Base-by-base conservation (phyloP, 2,888 invertebrate genomes). In the Agonopterix subpropinquella region DNA sequence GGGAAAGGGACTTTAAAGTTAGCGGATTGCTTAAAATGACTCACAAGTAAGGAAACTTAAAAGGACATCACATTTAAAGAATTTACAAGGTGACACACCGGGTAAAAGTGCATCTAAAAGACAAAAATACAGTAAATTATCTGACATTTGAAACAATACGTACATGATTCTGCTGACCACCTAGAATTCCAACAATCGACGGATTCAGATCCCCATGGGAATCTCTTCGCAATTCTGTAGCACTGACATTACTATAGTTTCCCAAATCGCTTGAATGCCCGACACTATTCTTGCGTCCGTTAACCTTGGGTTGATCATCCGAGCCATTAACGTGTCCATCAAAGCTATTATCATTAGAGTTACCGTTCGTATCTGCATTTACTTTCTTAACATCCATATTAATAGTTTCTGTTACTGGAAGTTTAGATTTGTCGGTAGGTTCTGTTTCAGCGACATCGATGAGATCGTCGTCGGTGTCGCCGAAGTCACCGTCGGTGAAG, bases 131-230 rank as follows among this genome's bases (percentile, higher is more conserved):
- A 39, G 0, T 39, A 28, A 28, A 28, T 28, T n/a, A 4, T 39
- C 10, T n/a, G n/a, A 39, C 13, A 42, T 10, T 28, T 13, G 46
- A 39, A 44, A 50, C 15, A 48, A 58, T 77, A 85, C 89, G 54
- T 88, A 90, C 90, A 76, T 89, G 80, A 63, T 79, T 83, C 48
- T 89, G 88, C 62, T 88, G 89, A 56, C 83, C 88, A 50, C 89
- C 90, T 39, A 90, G 77, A 61, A 89, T 89, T 50, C 89, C 89
- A 46, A 90, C 85, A 56, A 90, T 89, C 47, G 85, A 88, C 45
- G 84, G 79, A 58, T 78, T 86, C 54, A 82, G 82, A 41, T 83
- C 83, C 43, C 79, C 74, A 51, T 83, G 80, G n/a, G 82, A 79
- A 58, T 83, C 83, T 51, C 80, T 66, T 45, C 78, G 68, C 46